A percentile compares a stretch with the other conserved stretches of the same genome.
Conservation (phyloP, 2,797 vertebrate species). For the Dendrocincla tyrannina region DNA sequence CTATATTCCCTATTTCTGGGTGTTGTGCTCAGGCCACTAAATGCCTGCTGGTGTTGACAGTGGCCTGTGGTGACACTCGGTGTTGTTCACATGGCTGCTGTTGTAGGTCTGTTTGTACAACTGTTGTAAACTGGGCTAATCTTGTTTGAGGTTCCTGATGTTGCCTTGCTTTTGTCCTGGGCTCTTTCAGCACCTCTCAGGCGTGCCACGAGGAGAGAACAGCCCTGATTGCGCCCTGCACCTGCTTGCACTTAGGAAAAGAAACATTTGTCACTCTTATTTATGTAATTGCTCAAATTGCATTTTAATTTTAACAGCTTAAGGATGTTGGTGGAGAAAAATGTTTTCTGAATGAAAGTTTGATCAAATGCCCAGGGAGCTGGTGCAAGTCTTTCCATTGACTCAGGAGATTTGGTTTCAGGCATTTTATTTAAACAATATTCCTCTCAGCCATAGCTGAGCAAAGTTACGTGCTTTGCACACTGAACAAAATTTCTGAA, state of each 20-base stretch:
- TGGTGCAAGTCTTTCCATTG: background rate
- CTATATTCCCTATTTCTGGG: background rate
- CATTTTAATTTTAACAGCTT: slow-evolving; percentile 54
- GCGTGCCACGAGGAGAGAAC: background rate
- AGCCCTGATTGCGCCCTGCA: background rate
- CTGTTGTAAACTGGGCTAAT: background rate
- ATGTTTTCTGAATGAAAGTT: slow-evolving; percentile 48
- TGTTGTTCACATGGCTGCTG: background rate
- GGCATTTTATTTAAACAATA: slow-evolving; percentile 8
- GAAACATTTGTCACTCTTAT: slow-evolving; percentile 60
- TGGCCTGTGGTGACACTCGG: background rate
- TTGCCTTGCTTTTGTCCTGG: background rate
- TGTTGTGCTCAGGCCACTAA: no score
- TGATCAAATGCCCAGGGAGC: slow-evolving; percentile 9
- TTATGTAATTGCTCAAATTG: slow-evolving; percentile 50
- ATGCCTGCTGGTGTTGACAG: background rate
- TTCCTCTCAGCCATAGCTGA: background rate
- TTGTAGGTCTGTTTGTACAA: background rate
- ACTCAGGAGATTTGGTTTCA: slow-evolving; percentile 9
- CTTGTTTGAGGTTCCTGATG: background rate
- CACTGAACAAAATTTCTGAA: background rate
- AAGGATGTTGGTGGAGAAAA: slow-evolving; percentile 28
- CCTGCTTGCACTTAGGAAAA: slow-evolving; percentile 57
- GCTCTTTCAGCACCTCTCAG: background rate
- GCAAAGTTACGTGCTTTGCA: background rate